Base-by-base conservation (phyloP, 1,140 invertebrate genomes). In the Oedothorax gibbosus region DNA sequence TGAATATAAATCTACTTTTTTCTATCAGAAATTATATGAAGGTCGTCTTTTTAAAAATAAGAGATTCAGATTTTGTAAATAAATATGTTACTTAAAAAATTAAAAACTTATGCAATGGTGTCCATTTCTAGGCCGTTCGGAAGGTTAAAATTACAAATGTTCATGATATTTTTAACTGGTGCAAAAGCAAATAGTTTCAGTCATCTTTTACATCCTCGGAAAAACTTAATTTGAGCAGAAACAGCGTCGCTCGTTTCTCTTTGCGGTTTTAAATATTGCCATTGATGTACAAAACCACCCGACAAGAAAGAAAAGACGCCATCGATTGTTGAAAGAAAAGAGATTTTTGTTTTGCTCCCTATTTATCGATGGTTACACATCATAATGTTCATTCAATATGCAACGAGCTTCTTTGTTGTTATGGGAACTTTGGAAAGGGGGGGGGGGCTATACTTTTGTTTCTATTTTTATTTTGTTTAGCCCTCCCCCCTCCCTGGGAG, bases 321-420 rank as follows among this genome's bases (percentile, higher is more conserved):
- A 75, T 75, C 72, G 72, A 75, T 75, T 75, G 14, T 56, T 21
- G 56, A 57, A 66, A 75, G 57, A 62, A 62, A 18, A 57, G 72
- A 35, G 18, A 50, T 57, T 75, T 57, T 75, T 75, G 35, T 50
- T 75, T 75, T 75, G 72, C 57, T 75, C 35, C 56, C 72, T 75
- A 75, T 75, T 75, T 75, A 75, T 75, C 72, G 56, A 75, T 50
- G 49, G 35, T 57, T 75, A 75, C 54, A 20, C 72, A 60, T 75
- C 54, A 75, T 75, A 75, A 75, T 75, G 72, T 57, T 75, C 72
- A 57, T 75, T 75, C 72, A 75, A 75, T 75, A 60, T 75, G 72
- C 72, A 57, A 35, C 72, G 53, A 35, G 11, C 18, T 56, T 56
- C 57, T 75, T 75, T 75, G 72, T 75, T 21, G 54, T 5, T 35